Percentiles rank a stretch among this genome's conserved stretches.
These are phyloP conservation scores for Gymnarchus niloticus DNA, from an alignment of 2,113 vertebrate genomes.

Conservation along the genomic window DNA sequence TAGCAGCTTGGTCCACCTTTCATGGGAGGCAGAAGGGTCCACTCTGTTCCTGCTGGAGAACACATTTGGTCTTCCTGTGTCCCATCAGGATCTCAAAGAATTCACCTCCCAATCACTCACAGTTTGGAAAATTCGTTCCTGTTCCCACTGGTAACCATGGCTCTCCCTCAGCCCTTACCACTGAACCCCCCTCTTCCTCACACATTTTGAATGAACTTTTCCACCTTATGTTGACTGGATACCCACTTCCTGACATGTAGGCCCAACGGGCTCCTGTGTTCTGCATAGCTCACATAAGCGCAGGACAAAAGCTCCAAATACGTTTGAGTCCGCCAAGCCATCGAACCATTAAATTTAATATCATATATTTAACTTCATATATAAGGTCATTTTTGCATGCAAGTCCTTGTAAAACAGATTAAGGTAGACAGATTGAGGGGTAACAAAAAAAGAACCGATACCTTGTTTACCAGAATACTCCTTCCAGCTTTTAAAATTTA, in stretches of 20 bases:
- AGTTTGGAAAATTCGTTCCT: neutral
- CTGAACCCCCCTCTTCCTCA: neutral
- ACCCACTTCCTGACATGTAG: conserved; percentile 11
- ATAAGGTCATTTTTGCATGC: neutral
- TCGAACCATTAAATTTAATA: neutral
- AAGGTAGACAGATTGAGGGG: neutral
- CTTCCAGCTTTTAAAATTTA: neutral
- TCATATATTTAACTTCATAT: too few relatives aligned
- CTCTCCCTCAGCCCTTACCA: neutral
- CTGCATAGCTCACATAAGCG: neutral
- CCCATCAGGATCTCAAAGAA: neutral
- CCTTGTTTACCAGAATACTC: neutral
- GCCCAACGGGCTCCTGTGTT: conserved; percentile 34
- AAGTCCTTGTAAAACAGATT: neutral
- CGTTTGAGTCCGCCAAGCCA: neutral
- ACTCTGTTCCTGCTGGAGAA: neutral
- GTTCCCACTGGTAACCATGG: neutral
- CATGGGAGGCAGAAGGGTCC: neutral
- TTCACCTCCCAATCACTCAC: neutral
- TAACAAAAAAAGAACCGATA: neutral
- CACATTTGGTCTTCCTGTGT: neutral
- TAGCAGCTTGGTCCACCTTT: neutral
- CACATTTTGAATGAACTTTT: neutral
- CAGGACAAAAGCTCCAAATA: too few relatives aligned
- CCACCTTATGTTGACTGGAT: conserved; percentile 29